Evolutionary conservation across 2,113 vertebrate genomes (phyloP).

Genomic region (Jaculus jaculus): DNA sequence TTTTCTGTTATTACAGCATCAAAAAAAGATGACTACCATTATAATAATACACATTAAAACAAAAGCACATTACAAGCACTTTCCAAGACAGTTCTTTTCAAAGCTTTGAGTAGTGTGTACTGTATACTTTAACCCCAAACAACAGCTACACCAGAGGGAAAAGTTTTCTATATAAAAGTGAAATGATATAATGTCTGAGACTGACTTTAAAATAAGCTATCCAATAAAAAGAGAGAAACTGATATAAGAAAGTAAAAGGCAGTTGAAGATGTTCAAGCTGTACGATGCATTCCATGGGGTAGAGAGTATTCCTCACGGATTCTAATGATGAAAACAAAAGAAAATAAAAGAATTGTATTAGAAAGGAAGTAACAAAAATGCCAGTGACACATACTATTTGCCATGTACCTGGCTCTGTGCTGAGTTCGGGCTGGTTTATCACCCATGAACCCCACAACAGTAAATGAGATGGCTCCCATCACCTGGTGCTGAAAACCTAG

Average conservation of each 20-base stretch:
- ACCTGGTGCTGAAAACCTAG: background rate
- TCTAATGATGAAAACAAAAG: constrained; percentile 24
- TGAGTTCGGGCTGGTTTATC: background rate
- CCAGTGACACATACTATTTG: background rate
- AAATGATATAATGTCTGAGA: background rate
- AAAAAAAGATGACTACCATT: background rate
- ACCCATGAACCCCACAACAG: background rate
- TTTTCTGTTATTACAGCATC: background rate
- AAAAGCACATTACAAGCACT: background rate
- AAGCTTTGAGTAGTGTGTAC: background rate
- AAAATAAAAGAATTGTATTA: background rate
- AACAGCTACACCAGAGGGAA: background rate
- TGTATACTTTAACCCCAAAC: background rate
- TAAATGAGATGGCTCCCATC: background rate
- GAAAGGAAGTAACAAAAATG: background rate
- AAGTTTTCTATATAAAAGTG: background rate
- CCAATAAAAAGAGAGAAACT: background rate
- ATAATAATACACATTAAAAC: background rate
- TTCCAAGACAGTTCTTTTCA: background rate
- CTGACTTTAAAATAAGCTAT: constrained; percentile 15
- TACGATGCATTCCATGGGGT: background rate
- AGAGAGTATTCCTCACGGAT: background rate
- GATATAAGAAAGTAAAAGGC: background rate
- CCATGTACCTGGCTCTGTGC: accelerated
- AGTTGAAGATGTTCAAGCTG: background rate